Evolutionary conservation across 2,888 invertebrate species (phyloP).

Genomic region (Isoperla grammatica): DNA sequence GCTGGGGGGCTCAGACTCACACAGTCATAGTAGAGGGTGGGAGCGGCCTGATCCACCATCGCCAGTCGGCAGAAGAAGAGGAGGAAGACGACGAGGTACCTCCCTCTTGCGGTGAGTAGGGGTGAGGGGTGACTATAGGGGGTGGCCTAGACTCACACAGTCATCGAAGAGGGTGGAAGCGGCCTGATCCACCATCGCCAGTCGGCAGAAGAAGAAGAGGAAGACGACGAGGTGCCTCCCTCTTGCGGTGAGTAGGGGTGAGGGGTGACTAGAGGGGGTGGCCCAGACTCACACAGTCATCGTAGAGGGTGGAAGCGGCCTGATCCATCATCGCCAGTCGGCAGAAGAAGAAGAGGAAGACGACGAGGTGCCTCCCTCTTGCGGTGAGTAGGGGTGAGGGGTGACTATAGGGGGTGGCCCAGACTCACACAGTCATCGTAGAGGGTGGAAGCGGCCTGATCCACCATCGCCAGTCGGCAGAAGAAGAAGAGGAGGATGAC

Average conservation of each 20-base stretch:
- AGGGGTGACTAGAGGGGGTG: too few relatives aligned
- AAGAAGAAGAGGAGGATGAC: constrained; percentile 61
- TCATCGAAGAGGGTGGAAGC: constrained; percentile 44
- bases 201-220: constrained; percentile 44
- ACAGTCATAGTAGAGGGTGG: constrained; percentile 46
- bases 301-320: constrained; percentile 42
- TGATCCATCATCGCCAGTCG: constrained; percentile 41
- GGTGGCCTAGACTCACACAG: constrained; percentile 57
- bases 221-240: constrained; percentile 58
- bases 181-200: constrained; percentile 41
- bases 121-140: too few relatives aligned
- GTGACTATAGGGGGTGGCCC: too few relatives aligned
- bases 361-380: constrained; percentile 63
- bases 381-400: too few relatives aligned
- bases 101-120: constrained; percentile 60
- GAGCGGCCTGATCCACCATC: constrained; percentile 42
- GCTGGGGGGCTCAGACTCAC: constrained; percentile 57
- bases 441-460: constrained; percentile 41
- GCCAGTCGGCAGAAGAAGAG: constrained; percentile 42
- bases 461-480: constrained; percentile 40
- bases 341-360: constrained; percentile 45
- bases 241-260: constrained; percentile 58
- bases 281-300: constrained; percentile 54
- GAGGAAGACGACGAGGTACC: constrained; percentile 55
- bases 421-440: constrained; percentile 51